phyloP scores from a whole-genome alignment of 1,140 invertebrate genomes.

The Drosophila seguyi region DNA sequence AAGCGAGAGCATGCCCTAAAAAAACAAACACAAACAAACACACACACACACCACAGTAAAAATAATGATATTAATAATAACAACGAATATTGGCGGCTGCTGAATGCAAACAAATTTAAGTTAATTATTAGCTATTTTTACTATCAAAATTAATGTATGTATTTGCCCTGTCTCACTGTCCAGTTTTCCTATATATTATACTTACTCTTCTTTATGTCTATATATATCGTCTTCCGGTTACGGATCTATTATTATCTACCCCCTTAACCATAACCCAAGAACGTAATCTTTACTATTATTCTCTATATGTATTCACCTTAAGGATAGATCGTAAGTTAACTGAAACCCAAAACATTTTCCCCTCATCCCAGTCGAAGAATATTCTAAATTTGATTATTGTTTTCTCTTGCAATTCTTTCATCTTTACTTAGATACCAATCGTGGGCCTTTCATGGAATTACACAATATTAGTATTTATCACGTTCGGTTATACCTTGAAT shows the following conservation, averaged over 20 bases:
- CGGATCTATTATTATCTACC: conserved; percentile 26
- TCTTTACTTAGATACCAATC: conserved; percentile 87
- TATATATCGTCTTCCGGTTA: conserved; percentile 38
- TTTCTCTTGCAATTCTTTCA: conserved; percentile 68
- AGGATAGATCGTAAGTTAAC: conserved; percentile 42
- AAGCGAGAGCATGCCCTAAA: conserved; percentile 35
- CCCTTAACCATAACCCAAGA: conserved; percentile 8
- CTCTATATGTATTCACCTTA: conserved; percentile 35
- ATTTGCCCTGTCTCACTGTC: conserved; percentile 41
- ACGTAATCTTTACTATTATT: not conserved
- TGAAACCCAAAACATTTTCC: conserved; percentile 10
- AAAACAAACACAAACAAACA: conserved; percentile 13
- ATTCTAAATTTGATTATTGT: conserved; percentile 55
- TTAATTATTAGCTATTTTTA: conserved; percentile 19
- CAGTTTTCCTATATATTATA: conserved; percentile 29
- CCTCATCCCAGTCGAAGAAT: conserved; percentile 23
- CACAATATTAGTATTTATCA: conserved; percentile 87
- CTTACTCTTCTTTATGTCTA: conserved; percentile 34
- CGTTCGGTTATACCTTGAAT: conserved; percentile 88
- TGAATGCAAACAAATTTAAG: conserved; percentile 44
- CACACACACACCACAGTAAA: conserved; percentile 7
- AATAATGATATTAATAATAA: conserved; percentile 3
- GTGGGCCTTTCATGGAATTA: conserved; percentile 87
- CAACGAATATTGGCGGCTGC: conserved; percentile 25
- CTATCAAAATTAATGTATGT: conserved; percentile 29